Percentiles rank a stretch among this genome's conserved stretches.
These are phyloP conservation scores for Nezara viridula DNA, from an alignment of 2,888 invertebrate species.

Conservation along the genomic window DNA sequence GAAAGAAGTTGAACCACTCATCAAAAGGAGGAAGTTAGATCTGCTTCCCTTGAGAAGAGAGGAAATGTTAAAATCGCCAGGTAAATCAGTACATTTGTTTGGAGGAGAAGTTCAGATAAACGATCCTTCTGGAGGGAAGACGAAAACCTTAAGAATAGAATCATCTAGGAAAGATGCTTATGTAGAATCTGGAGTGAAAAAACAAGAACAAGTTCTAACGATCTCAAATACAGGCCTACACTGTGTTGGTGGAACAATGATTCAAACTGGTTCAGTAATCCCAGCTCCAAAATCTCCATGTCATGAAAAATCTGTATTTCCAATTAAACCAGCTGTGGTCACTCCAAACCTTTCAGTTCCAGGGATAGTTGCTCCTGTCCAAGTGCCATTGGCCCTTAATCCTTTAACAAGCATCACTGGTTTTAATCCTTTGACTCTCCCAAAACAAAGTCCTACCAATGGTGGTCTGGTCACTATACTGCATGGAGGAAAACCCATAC, in stretches of 20 bases:
- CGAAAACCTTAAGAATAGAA: slow-evolving; percentile 79
- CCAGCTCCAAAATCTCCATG: slow-evolving; percentile 68
- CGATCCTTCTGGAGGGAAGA: slow-evolving; percentile 76
- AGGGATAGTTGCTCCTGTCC: slow-evolving; percentile 69
- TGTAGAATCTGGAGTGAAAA: slow-evolving; percentile 64
- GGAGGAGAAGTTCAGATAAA: slow-evolving; percentile 85
- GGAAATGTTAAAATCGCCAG: slow-evolving; percentile 60
- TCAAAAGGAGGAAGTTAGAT: slow-evolving; percentile 63
- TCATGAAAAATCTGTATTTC: slow-evolving; percentile 74
- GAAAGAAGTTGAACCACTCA: slow-evolving; percentile 56
- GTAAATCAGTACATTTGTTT: slow-evolving; percentile 75
- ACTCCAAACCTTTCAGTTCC: slow-evolving; percentile 73
- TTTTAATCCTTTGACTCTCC: slow-evolving; percentile 65
- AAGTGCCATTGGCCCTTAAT: slow-evolving; percentile 65
- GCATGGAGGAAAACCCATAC: slow-evolving; percentile 82
- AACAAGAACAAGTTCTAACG: slow-evolving; percentile 76
- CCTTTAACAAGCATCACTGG: slow-evolving; percentile 65
- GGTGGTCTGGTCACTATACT: slow-evolving; percentile 77
- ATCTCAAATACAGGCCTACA: slow-evolving; percentile 79
- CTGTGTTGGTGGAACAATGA: slow-evolving; percentile 81
- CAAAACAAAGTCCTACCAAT: slow-evolving; percentile 66
- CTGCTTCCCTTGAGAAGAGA: slow-evolving; percentile 61
- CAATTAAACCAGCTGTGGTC: slow-evolving; percentile 73
- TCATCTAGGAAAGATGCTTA: slow-evolving; percentile 72
- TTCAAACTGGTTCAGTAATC: slow-evolving; percentile 67